Evolutionary conservation across 2,888 invertebrate genomes (phyloP), one percentile per base, ranked within the genome.

Genomic region (Danaus chrysippus): DNA sequence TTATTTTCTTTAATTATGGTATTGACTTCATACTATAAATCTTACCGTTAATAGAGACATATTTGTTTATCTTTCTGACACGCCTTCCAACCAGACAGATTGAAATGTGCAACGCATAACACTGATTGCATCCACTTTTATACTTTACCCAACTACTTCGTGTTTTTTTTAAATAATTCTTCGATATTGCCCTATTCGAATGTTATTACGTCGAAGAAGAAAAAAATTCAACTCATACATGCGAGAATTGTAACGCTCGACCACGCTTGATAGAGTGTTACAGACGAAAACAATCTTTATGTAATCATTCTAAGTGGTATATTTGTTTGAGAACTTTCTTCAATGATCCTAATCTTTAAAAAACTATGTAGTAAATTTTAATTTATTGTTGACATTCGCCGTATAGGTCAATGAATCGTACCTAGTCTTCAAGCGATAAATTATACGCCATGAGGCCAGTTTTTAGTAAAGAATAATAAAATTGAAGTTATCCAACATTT

Each of bases 1-100:
- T 5, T 34, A 34, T 34, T 34, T 6, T 34, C 8, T 34, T 43
- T 10, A 15, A 52, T 42, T 11, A 54, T 54, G 34, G 58, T 41
- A n/a, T 67, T 15, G 53, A 1, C 10, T 8, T 12, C 17, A 15
- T 34, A 56, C 11, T 44, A 12, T 54, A 11, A 44, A 17, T 23
- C 72, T 87, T 84, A 90, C 90, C 87, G 86, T 88, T 73, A 87
- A 77, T 73, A 83, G 84, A 79, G 86, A 86, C 90, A 90, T 90
- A 66, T 75, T 77, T 65, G 43, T 34, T 66, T 70, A 67, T 54
- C 17, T 23, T 41, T 58, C 53, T 75, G 64, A 72, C 70, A 75
- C 69, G 73, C 71, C 76, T 70, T 76, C 66, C 62, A 78, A 77
- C 72, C 70, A 74, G 76, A 75, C 74, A 78, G 75, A 78, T 79